These are phyloP conservation scores for Anguilla obscura DNA, from an alignment of 2,797 vertebrate genomes.

Conservation along the genomic window DNA sequence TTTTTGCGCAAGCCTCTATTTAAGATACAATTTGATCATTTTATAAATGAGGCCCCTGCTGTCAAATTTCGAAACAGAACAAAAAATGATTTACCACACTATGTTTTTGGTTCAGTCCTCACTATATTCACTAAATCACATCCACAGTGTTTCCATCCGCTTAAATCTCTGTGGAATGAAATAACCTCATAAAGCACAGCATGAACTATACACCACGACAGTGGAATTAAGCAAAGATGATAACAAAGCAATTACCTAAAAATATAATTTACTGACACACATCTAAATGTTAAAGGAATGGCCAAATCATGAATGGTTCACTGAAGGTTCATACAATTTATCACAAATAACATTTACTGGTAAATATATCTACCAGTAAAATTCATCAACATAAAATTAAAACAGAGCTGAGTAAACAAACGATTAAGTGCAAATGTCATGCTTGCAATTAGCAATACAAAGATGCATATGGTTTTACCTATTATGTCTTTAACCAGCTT, in stretches of 20 bases:
- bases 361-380: conserved; percentile 1
- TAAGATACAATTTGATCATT: no score
- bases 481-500: background rate
- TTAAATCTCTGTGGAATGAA: background rate
- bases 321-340: background rate
- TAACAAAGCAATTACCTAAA: conserved; percentile 19
- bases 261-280: background rate
- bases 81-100: background rate
- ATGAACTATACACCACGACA: background rate
- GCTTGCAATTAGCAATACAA: background rate
- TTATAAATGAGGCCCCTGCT: no score
- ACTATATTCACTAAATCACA: background rate
- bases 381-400: background rate
- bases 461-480: background rate
- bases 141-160: background rate
- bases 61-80: background rate
- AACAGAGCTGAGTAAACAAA: background rate
- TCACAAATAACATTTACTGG: conserved; percentile 1
- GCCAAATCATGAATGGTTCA: background rate
- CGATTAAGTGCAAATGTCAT: conserved; percentile 5
- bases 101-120: background rate
- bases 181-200: conserved; percentile 2
- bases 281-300: conserved; percentile 10
- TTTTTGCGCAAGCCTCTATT: no score
- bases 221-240: conserved; percentile 7